A percentile compares a stretch with the other conserved stretches of the same genome.
Conservation (phyloP, 2,888 invertebrate species). For the Perithous albicinctus region DNA sequence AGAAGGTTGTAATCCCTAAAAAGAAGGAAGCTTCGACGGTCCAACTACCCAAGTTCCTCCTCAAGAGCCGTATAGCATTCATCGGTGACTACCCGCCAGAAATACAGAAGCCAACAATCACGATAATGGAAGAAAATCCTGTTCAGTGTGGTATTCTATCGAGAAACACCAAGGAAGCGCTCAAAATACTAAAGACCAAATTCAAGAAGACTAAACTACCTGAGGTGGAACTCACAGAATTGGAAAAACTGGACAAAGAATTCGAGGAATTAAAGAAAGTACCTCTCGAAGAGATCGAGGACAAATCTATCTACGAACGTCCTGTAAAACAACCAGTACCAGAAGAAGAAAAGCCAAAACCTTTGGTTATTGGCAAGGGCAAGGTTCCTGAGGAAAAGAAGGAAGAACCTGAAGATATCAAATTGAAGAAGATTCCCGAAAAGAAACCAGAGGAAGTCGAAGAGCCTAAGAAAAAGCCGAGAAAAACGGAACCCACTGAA, state of each 20-base stretch:
- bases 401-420: slow-evolving; percentile 79
- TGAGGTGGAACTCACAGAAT: slow-evolving; percentile 86
- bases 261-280: slow-evolving; percentile 84
- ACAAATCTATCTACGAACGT: slow-evolving; percentile 81
- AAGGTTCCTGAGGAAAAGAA: slow-evolving; percentile 78
- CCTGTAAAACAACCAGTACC: slow-evolving; percentile 80
- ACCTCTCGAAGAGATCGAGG: slow-evolving; percentile 81
- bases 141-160: slow-evolving; percentile 89
- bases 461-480: slow-evolving; percentile 76
- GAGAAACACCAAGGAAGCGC: slow-evolving; percentile 90
- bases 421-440: slow-evolving; percentile 82
- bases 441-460: slow-evolving; percentile 79
- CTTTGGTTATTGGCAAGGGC: slow-evolving; percentile 81
- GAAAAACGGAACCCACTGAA: slow-evolving; percentile 74
- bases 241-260: slow-evolving; percentile 87
- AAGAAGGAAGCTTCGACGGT: slow-evolving; percentile 84
- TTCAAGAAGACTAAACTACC: slow-evolving; percentile 87
- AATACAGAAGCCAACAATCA: slow-evolving; percentile 86
- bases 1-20: slow-evolving; percentile 86
- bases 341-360: slow-evolving; percentile 77
- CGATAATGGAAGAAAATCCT: slow-evolving; percentile 86
- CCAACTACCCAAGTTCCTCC: slow-evolving; percentile 88
- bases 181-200: slow-evolving; percentile 87
- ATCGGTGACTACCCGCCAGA: slow-evolving; percentile 88
- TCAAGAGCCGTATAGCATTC: slow-evolving; percentile 90